phyloP scores from a whole-genome alignment of 2,797 vertebrate genomes.

The Huso huso region DNA sequence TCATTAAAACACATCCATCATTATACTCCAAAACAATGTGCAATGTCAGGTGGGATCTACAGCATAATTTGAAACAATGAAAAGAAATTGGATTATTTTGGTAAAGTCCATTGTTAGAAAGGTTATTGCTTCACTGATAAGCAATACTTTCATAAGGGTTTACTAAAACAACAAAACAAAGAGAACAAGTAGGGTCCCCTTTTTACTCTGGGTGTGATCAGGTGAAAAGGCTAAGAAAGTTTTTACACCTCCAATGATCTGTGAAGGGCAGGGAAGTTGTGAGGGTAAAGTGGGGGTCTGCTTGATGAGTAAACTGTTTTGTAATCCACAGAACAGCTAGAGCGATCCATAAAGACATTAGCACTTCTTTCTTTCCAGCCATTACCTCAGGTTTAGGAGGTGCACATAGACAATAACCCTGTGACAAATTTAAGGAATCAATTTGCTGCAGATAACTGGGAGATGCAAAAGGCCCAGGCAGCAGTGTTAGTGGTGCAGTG shows the following conservation, averaged over 20 bases:
- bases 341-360: conserved; percentile 44
- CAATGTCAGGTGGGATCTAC: too few species aligned
- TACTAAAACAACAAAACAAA: too few species aligned
- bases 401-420: conserved; percentile 17
- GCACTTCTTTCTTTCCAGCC: conserved; percentile 33
- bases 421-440: conserved; percentile 31
- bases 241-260: conserved; percentile 22
- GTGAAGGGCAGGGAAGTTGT: conserved; percentile 11
- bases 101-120: too few species aligned
- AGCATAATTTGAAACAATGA: too few species aligned
- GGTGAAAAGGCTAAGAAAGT: conserved; percentile 8
- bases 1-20: too few species aligned
- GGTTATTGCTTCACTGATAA: too few species aligned
- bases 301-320: conserved; percentile 27
- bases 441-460: conserved; percentile 20
- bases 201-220: conserved; percentile 7
- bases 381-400: conserved; percentile 26
- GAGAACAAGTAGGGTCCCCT: background rate
- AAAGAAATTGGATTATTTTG: too few species aligned
- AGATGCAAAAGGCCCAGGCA: conserved; percentile 8
- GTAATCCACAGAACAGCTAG: conserved; percentile 36
- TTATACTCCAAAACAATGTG: too few species aligned
- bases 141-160: too few species aligned
- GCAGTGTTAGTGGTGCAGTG: conserved; percentile 12
- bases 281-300: conserved; percentile 4